phyloP scores from a whole-genome alignment of 2,888 invertebrate species.

The Entomobrya proxima region DNA sequence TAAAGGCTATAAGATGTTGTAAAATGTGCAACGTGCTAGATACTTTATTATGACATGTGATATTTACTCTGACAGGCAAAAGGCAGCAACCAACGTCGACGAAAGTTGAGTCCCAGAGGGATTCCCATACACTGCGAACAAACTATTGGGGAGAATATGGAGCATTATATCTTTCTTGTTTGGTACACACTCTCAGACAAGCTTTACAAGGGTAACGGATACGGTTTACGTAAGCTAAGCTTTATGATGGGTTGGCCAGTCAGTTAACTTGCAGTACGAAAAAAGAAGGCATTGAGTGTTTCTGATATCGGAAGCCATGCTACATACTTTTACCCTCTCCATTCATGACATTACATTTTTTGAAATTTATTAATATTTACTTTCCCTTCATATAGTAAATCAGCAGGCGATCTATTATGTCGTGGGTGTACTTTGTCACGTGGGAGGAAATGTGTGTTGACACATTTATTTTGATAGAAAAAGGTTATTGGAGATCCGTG shows the following conservation, averaged over 20 bases:
- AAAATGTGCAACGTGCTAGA: neutral
- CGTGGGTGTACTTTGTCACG: too few relatives aligned
- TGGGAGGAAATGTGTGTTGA: too few relatives aligned
- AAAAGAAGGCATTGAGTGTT: constrained; percentile 27
- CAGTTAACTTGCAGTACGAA: neutral
- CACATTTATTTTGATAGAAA: too few relatives aligned
- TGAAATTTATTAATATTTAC: constrained; percentile 29
- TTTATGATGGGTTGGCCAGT: neutral
- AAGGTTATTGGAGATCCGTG: too few relatives aligned
- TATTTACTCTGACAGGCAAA: constrained; percentile 30
- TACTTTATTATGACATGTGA: constrained; percentile 24
- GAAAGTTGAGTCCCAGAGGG: constrained; percentile 35
- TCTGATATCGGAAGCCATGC: constrained; percentile 30
- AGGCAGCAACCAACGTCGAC: neutral
- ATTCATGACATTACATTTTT: constrained; percentile 16
- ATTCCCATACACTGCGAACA: constrained; percentile 14
- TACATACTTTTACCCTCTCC: constrained; percentile 1
- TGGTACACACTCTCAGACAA: neutral
- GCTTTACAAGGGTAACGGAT: neutral
- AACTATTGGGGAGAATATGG: neutral
- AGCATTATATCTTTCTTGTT: neutral
- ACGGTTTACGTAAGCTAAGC: neutral
- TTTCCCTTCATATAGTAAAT: too few relatives aligned
- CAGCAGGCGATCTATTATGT: too few relatives aligned
- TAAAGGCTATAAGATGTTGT: neutral